Evolutionary conservation across 2,888 invertebrate species (phyloP), one percentile per base, ranked within the genome.

Genomic region (Phasia obesa): DNA sequence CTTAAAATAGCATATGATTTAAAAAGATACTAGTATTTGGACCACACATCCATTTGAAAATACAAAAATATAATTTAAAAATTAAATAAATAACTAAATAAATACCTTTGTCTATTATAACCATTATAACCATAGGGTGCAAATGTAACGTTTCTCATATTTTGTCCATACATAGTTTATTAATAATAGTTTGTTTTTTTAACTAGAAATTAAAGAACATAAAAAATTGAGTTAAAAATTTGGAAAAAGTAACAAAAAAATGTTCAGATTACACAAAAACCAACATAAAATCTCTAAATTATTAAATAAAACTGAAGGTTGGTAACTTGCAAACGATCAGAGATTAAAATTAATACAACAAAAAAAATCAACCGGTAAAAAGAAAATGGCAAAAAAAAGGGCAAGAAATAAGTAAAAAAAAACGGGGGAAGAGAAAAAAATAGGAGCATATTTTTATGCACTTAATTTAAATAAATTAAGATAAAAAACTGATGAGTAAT

Each of bases 61-160:
- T n/a, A n/a, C n/a, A 65, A 35, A 59, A 31, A 75, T n/a, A 27
- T 57, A n/a, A n/a, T 67, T 35, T 49, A 23, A 35, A 59, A 62
- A 62, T 44, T 23, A 71, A 64, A 7, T 5, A 73, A 77, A n/a
- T n/a, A n/a, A n/a, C 49, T 42, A 71, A 79, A 79, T 84, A 86
- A 85, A 86, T 88, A 88, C 88, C 88, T 88, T 86, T 87, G 87
- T 85, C 87, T 87, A 82, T 70, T 70, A 75, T 88, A 88, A 85
- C 88, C 88, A 86, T 87, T 88, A 86, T 85, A 88, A 84, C 88
- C 88, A 83, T 88, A 87, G 81, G 88, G 88, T 77, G 87, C 86
- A 84, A 87, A 87, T 70, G 84, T 67, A 73, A 87, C 87, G 75
- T 85, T 87, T 86, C 87, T 87, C 85, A 87, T 87, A 86, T 87